Evolutionary conservation across 2,797 vertebrate species (phyloP).

Genomic region (Onychomys torridus): DNA sequence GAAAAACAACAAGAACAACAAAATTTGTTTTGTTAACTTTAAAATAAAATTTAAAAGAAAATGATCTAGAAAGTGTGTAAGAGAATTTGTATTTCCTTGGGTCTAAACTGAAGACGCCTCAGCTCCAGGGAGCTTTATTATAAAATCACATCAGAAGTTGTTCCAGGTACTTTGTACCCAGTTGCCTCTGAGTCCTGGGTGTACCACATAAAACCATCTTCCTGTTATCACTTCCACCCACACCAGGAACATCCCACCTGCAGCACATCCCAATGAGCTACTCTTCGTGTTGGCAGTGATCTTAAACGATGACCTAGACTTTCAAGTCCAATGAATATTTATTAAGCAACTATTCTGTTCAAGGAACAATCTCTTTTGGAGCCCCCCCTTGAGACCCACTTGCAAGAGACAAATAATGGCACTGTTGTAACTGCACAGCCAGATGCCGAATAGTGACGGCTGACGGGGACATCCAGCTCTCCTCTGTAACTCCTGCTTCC

Average conservation of each 20-base stretch:
- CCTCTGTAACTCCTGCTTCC: conserved; percentile 18
- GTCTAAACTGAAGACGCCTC: conserved; percentile 31
- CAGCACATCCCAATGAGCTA: conserved; percentile 38
- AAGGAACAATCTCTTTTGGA: conserved; percentile 68
- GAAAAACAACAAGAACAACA: background rate
- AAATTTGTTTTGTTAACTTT: background rate
- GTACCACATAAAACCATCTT: conserved; percentile 48
- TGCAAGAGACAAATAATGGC: conserved; percentile 55
- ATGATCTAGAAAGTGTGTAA: conserved; percentile 43
- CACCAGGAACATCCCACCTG: background rate
- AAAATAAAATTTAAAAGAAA: conserved; percentile 65
- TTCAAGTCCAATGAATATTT: conserved; percentile 77
- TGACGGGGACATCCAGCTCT: background rate
- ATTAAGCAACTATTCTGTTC: conserved; percentile 73
- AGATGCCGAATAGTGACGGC: conserved; percentile 24
- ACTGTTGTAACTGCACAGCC: conserved; percentile 3
- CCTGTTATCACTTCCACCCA: conserved; percentile 70
- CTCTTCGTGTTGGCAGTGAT: conserved; percentile 11
- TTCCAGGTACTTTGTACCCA: background rate
- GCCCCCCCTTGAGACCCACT: conserved; percentile 44
- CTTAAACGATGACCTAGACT: conserved; percentile 33
- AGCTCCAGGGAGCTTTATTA: conserved; percentile 36
- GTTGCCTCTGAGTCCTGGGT: background rate
- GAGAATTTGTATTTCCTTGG: background rate
- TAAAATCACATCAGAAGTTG: conserved; percentile 49